phyloP scores from a whole-genome alignment of 2,888 invertebrate species.

The Caenorhabditis macrosperma region DNA sequence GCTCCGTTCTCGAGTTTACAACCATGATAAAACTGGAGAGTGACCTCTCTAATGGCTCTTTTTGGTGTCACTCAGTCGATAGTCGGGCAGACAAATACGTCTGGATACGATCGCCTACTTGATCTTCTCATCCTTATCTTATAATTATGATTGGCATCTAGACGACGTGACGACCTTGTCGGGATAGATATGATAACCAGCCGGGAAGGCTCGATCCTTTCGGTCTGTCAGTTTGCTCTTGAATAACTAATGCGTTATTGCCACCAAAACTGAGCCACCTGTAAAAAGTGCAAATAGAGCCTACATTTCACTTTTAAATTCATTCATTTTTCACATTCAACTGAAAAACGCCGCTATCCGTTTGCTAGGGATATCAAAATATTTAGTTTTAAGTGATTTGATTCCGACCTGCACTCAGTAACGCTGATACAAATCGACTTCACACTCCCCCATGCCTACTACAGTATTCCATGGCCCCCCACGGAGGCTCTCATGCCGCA shows the following conservation, averaged over 20 bases:
- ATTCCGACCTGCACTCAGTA: too few relatives aligned
- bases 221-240: background rate
- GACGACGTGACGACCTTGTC: conserved; percentile 36
- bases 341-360: too few relatives aligned
- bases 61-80: background rate
- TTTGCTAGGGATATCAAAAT: too few relatives aligned
- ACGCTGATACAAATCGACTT: too few relatives aligned
- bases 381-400: too few relatives aligned
- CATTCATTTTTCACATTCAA: too few relatives aligned
- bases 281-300: conserved; percentile 23
- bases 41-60: conserved; percentile 7
- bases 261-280: conserved; percentile 13
- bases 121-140: conserved; percentile 6
- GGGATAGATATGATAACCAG: conserved; percentile 25
- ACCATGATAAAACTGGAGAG: conserved; percentile 41
- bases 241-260: background rate
- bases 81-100: background rate
- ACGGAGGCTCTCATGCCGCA: conserved; percentile 17
- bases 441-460: background rate
- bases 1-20: conserved; percentile 31
- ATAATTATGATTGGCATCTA: conserved; percentile 45
- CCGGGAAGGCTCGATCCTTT: background rate
- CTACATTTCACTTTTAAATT: background rate
- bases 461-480: background rate
- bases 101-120: background rate